Percentiles rank a stretch among this genome's conserved stretches.
phyloP scores from a whole-genome alignment of 2,797 vertebrate species.

The Sparidentex hasta region DNA sequence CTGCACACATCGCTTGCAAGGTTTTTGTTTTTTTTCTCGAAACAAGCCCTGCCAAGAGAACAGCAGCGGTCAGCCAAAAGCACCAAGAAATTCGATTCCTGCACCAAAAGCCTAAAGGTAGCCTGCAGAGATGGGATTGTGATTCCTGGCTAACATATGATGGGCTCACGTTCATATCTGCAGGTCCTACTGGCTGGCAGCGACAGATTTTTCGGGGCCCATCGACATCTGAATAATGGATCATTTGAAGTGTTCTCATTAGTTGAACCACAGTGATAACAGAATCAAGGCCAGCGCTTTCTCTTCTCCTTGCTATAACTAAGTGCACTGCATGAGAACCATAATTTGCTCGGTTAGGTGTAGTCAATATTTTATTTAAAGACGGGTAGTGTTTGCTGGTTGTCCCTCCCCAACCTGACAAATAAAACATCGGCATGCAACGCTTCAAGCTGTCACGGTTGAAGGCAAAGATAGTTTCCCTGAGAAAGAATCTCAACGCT shows the following conservation, averaged over 20 bases:
- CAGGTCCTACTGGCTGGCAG: neutral
- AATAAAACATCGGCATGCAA: neutral
- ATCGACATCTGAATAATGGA: neutral
- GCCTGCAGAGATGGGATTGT: constrained; percentile 32
- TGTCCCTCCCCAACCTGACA: neutral
- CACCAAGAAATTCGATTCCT: constrained; percentile 67
- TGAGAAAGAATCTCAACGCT: neutral
- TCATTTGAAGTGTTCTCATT: neutral
- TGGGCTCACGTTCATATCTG: neutral
- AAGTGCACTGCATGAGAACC: neutral
- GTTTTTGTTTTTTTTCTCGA: neutral
- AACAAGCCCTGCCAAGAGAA: constrained; percentile 50
- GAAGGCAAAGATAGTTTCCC: neutral
- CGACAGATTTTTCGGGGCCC: neutral
- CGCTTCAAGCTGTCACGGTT: constrained; percentile 4
- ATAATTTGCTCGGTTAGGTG: neutral
- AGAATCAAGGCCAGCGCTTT: neutral
- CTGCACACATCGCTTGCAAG: constrained; percentile 43
- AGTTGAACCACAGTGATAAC: too few relatives aligned
- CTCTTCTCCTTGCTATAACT: neutral
- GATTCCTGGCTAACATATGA: neutral
- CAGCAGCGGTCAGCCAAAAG: constrained; percentile 45
- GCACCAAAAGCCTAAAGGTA: constrained; percentile 58
- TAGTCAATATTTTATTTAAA: constrained; percentile 13
- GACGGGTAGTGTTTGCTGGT: neutral